Evolutionary conservation across 2,888 invertebrate species (phyloP), one percentile per base, ranked within the genome.

Genomic region (Bibio marci): DNA sequence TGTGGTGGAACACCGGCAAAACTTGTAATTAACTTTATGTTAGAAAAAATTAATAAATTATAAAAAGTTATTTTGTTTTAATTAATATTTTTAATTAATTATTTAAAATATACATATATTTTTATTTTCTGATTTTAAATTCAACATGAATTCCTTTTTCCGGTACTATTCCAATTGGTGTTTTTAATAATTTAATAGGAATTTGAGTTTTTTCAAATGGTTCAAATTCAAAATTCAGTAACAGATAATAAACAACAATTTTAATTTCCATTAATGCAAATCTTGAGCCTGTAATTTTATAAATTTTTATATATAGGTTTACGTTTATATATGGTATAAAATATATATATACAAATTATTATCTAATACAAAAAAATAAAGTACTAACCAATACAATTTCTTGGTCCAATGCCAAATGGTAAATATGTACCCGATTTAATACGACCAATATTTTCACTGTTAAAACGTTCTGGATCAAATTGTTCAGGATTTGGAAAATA

Each of bases 381-480:
- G 32, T 8, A 30, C 11, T 33, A 41, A 59, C 73, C 76, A 38
- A 76, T 70, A 46, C 76, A 76, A 49, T 65, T 71, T 41, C 75
- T 63, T 2, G 69, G 74, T 4, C 76, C 76, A 1, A 61, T 30
- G 2, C 71, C 73, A 39, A 73, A 73, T 1, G 72, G 71, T 46
- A 66, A 46, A 43, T 67, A 71, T 0, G 63, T 55, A 31, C 61
- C 63, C 1, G 63, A 62, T 10, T 57, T 47, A 15, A 66, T 64
- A 13, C 59, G 60, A 1, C 56, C 53, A 44, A 67, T 69, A 48
- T 71, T 72, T 44, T 70, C 66, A 0, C 70, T 66, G 3, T 59
- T 69, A 46, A 73, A 74, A 13, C 73, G 53, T 44, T 70, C 63
- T 6, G 73, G 73, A 49, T 73, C 65, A 38, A 73, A 74, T 48